phyloP scores from a whole-genome alignment of 1,140 invertebrate species.

The Oryctes rhinoceros region DNA sequence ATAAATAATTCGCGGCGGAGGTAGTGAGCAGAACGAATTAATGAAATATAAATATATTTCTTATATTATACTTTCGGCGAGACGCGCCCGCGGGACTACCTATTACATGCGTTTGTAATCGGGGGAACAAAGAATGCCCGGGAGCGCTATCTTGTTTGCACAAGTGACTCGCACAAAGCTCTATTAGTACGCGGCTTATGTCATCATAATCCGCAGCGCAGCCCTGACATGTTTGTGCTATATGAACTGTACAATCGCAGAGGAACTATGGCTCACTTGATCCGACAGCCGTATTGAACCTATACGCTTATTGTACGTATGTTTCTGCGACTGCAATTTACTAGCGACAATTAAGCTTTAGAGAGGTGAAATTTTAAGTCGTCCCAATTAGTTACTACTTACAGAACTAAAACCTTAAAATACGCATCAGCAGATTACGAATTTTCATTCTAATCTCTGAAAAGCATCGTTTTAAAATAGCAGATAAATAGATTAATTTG shows the following conservation, averaged over 20 bases:
- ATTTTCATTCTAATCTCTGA: too few relatives aligned
- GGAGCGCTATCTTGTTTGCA: slow-evolving; percentile 33
- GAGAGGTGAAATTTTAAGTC: neutral
- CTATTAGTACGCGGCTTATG: slow-evolving; percentile 35
- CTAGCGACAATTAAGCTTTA: slow-evolving; percentile 8
- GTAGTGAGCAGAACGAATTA: slow-evolving; percentile 51
- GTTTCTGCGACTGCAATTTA: slow-evolving; percentile 25
- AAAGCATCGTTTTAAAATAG: too few relatives aligned
- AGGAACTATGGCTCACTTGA: slow-evolving; percentile 24
- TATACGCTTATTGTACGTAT: slow-evolving; percentile 8
- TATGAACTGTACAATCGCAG: slow-evolving; percentile 24
- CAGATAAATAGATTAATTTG: too few relatives aligned
- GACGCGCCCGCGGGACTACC: neutral
- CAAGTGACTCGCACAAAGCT: slow-evolving; percentile 35
- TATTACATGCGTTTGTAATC: slow-evolving; percentile 13
- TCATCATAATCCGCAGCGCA: slow-evolving; percentile 33
- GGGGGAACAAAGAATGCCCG: slow-evolving; percentile 24
- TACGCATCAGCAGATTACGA: too few relatives aligned
- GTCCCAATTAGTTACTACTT: slow-evolving; percentile 7
- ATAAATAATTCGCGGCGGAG: slow-evolving; percentile 51
- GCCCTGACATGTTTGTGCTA: slow-evolving; percentile 33
- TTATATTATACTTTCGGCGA: slow-evolving; percentile 36
- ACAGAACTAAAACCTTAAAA: neutral
- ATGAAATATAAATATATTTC: slow-evolving; percentile 55
- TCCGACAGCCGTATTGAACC: slow-evolving; percentile 7